These are phyloP conservation scores for Drosophila demipolita DNA, from an alignment of 2,888 invertebrate genomes.

Conservation along the genomic window DNA sequence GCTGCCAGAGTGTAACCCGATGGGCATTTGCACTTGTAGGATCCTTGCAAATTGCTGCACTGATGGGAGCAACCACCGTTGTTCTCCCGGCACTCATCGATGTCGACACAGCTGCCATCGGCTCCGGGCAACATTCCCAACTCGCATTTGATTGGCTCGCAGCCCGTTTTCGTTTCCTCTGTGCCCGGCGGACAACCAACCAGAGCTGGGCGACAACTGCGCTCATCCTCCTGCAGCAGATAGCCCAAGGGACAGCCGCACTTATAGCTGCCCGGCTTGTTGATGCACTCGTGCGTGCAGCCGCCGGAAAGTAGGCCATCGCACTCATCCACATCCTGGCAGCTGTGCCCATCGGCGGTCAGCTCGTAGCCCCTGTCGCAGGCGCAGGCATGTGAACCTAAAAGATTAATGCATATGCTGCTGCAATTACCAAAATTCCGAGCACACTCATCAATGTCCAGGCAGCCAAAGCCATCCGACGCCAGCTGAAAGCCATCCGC, in stretches of 20 bases:
- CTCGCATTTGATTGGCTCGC: conserved; percentile 84
- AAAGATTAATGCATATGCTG: conserved; percentile 87
- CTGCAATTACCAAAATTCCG: conserved; percentile 86
- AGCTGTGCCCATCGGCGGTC: conserved; percentile 81
- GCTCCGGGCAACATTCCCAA: conserved; percentile 82
- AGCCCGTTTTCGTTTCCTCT: conserved; percentile 51
- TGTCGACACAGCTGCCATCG: conserved; percentile 85
- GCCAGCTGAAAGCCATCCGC: conserved; percentile 84
- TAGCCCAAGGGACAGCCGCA: conserved; percentile 87
- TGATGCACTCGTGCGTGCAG: conserved; percentile 86
- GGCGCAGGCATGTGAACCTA: conserved; percentile 85
- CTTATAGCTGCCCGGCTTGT: conserved; percentile 86
- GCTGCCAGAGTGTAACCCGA: conserved; percentile 86
- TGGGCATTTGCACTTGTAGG: conserved; percentile 88
- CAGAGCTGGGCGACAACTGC: conserved; percentile 73
- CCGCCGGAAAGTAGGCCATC: conserved; percentile 72
- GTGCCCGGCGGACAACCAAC: conserved; percentile 82
- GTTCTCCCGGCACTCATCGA: conserved; percentile 86
- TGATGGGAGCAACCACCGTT: conserved; percentile 84
- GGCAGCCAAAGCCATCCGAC: conserved; percentile 79
- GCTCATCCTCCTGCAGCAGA: conserved; percentile 77
- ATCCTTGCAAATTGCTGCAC: conserved; percentile 85
- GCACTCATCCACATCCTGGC: conserved; percentile 86
- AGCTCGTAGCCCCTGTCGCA: conserved; percentile 86
- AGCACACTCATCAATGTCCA: conserved; percentile 87